phyloP scores from a whole-genome alignment of 2,113 vertebrate genomes.

The Shinisaurus crocodilurus region DNA sequence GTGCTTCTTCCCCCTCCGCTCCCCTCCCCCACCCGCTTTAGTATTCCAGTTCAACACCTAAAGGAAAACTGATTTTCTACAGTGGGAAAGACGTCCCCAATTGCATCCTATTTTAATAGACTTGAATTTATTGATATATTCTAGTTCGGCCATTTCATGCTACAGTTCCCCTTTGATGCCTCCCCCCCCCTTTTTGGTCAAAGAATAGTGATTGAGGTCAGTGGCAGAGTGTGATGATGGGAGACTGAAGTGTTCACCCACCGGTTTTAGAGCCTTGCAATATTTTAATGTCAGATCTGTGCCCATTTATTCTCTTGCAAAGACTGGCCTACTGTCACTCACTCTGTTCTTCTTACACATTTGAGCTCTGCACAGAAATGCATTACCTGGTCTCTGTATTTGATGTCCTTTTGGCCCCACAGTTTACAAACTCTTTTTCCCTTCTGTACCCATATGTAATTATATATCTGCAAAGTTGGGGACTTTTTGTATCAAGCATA shows the following conservation, averaged over 20 bases:
- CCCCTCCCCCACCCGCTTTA: too few relatives aligned
- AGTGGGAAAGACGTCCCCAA: neutral
- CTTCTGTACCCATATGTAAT: neutral
- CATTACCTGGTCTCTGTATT: neutral
- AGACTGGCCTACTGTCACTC: neutral
- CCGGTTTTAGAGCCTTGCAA: neutral
- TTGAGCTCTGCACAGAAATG: neutral
- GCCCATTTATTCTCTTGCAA: neutral
- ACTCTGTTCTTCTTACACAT: neutral
- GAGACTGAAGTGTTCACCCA: neutral
- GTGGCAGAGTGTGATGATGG: neutral
- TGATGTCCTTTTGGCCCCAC: neutral
- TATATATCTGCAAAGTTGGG: neutral
- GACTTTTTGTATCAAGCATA: neutral
- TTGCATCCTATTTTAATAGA: neutral
- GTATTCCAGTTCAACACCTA: neutral
- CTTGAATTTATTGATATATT: neutral
- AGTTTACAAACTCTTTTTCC: neutral
- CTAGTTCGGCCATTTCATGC: neutral
- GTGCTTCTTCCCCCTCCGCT: neutral
- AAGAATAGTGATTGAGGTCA: neutral
- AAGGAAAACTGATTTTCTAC: neutral
- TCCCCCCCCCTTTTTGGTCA: neutral
- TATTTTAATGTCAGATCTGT: neutral
- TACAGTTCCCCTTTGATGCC: neutral